Conservation (phyloP, 1,140 invertebrate species). For the Bombus turneri region DNA sequence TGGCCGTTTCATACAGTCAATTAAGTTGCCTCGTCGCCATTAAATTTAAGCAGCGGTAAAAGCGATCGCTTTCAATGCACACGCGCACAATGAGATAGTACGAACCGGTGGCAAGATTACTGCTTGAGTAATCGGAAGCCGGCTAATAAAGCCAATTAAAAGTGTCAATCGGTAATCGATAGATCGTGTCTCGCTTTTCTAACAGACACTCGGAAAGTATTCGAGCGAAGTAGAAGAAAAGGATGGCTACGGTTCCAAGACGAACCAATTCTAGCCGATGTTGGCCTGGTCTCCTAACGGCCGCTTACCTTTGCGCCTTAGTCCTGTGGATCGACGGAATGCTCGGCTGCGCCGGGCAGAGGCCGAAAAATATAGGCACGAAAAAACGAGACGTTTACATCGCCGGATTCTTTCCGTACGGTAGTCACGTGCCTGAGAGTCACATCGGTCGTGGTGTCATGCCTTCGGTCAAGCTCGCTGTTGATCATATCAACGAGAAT, state of each 20-base stretch:
- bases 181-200: conserved; percentile 1
- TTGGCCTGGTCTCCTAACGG: conserved; percentile 50
- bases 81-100: conserved; percentile 41
- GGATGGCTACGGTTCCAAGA: conserved; percentile 8
- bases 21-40: conserved; percentile 23
- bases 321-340: conserved; percentile 71
- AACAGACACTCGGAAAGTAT: background rate
- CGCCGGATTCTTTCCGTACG: conserved; percentile 95
- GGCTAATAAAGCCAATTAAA: conserved; percentile 34
- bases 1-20: conserved; percentile 35
- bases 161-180: conserved; percentile 26
- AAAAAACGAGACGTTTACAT: conserved; percentile 91
- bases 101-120: conserved; percentile 26
- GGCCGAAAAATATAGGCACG: conserved; percentile 83
- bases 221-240: background rate
- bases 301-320: conserved; percentile 40
- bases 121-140: conserved; percentile 6
- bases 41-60: conserved; percentile 7
- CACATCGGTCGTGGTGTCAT: conserved; percentile 93
- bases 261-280: conserved; percentile 52
- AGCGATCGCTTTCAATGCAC: background rate
- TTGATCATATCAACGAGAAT: conserved; percentile 96
- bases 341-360: conserved; percentile 78
- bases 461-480: conserved; percentile 95
- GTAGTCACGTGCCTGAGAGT: conserved; percentile 86